A percentile compares a stretch with the other conserved stretches of the same genome.
Conservation (phyloP, 2,797 vertebrate species). For the Muraenolepis orangiensis region DNA sequence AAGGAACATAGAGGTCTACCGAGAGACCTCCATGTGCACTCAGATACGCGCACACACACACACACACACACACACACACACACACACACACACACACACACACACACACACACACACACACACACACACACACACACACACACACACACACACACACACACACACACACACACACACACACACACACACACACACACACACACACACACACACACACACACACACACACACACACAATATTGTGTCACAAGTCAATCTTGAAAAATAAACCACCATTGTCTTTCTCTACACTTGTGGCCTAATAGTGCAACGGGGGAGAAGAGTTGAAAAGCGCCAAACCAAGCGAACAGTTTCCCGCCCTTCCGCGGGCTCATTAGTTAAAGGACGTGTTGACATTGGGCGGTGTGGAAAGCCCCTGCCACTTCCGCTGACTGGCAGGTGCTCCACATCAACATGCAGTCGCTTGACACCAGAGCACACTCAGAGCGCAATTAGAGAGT, state of each 20-base stretch:
- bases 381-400: constrained; percentile 35
- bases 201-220: constrained; percentile 4
- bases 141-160: constrained; percentile 31
- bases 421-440: constrained; percentile 49
- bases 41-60: constrained; percentile 32
- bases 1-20: not conserved
- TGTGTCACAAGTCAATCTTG: not conserved
- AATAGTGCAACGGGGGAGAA: constrained; percentile 56
- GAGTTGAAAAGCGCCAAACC: constrained; percentile 19
- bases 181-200: constrained; percentile 3
- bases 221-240: constrained; percentile 5
- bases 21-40: not conserved
- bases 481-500: constrained; percentile 20
- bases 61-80: constrained; percentile 7
- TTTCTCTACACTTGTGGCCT: constrained; percentile 25
- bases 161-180: constrained; percentile 1
- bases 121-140: constrained; percentile 13
- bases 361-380: constrained; percentile 61
- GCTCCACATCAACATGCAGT: constrained; percentile 45
- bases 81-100: constrained; percentile 2
- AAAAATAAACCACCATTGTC: not conserved
- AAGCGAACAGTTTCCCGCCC: constrained; percentile 16
- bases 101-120: constrained; percentile 2
- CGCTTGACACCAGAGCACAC: constrained; percentile 31
- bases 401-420: constrained; percentile 30